Base-by-base conservation (phyloP, 2,113 vertebrate genomes). In the Phodopus roborovskii region DNA sequence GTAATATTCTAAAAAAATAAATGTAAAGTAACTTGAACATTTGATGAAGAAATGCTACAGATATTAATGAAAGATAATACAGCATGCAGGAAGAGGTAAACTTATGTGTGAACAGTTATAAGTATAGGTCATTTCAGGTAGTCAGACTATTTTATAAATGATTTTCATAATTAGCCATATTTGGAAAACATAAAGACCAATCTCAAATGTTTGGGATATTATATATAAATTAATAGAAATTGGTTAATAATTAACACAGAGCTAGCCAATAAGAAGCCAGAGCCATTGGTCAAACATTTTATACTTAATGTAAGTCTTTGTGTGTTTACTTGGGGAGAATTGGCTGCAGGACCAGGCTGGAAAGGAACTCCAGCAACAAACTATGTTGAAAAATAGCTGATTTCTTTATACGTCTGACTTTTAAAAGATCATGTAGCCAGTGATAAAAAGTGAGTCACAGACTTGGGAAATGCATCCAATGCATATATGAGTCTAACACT, bases 1-100 rank as follows among this genome's bases (percentile, higher is more conserved):
- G 64, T 84, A 62, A 60, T 62, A 91, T 87, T 24, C 87, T 84
- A 66, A 71, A 42, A 90, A 53, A 94, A 90, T 87, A 90, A 86
- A 86, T 36, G 15, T 77, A 82, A 71, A 56, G 4, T 56, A 90
- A 75, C 50, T 16, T 33, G 20, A 42, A 2, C 1, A 60, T 71
- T 75, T 92, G 36, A 74, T 94, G 60, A 60, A 92, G 33, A 95
- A 94, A 77, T 75, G 68, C 45, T 60, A 64, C 13, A 74, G 13
- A 68, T 53, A 64, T 42, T 56, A 90, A 19, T 85, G 24, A 5
- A 88, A 75, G 3, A 68, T 3, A 92, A 83, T 4, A 66, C 3
- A 87, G 39, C 83, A 9, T 88, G 7, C 20, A n/a, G 5, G 91
- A 97, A 45, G 13, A 91, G 33, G n/a, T 26, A 20, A 56, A 56